phyloP scores from a whole-genome alignment of 2,797 vertebrate species.

The Scolopax rusticola region DNA sequence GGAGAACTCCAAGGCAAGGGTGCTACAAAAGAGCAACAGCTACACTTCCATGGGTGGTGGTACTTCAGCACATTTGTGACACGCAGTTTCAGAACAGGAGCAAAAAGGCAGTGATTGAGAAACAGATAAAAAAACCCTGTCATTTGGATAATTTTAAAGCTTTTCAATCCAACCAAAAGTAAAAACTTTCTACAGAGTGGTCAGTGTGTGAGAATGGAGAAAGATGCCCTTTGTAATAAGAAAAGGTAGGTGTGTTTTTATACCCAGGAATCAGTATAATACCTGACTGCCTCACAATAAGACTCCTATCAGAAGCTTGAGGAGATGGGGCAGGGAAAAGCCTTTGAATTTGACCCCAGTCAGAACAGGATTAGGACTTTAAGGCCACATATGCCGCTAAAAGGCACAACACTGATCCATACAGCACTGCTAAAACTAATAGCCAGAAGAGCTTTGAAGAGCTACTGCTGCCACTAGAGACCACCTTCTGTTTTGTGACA shows the following conservation, averaged over 20 bases:
- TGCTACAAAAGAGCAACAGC: not conserved
- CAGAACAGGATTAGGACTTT: conserved; percentile 13
- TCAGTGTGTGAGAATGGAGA: not conserved
- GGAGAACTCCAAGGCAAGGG: not conserved
- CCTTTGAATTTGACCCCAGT: conserved; percentile 33
- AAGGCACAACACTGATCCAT: not conserved
- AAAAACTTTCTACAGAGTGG: not conserved
- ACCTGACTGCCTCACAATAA: not conserved
- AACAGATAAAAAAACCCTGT: not conserved
- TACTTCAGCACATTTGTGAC: not conserved
- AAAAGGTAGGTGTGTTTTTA: not conserved
- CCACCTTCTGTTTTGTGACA: not conserved
- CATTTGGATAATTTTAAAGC: not conserved
- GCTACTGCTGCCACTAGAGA: not conserved
- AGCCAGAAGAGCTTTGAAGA: not conserved
- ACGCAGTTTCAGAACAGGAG: not conserved
- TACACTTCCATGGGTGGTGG: not conserved
- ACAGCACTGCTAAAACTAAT: conserved; percentile 20
- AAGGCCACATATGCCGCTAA: not conserved
- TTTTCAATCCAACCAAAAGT: not conserved
- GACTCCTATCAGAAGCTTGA: not conserved
- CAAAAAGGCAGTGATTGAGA: not conserved
- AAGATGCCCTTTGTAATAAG: not conserved
- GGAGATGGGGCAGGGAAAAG: not conserved
- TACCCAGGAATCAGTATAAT: not conserved